Conservation (phyloP, 2,113 vertebrate species). For the Anguilla rostrata region DNA sequence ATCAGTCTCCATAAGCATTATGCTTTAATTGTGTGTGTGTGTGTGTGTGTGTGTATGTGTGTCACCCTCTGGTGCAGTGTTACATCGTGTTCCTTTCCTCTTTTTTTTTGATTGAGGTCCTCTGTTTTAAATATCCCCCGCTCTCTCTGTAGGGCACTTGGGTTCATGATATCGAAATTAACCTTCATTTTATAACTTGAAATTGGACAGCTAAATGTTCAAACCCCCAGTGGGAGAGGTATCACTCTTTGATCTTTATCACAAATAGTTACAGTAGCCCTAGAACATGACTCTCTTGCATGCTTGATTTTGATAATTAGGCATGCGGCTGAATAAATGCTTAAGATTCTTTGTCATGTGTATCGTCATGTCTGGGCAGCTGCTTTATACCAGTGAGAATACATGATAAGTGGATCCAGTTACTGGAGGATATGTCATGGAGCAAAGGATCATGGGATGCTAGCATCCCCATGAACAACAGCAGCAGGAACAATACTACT, state of each 20-base stretch:
- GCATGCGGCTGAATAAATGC: neutral
- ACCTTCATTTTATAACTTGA: neutral
- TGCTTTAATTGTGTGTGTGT: no score
- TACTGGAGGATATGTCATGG: neutral
- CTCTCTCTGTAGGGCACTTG: neutral
- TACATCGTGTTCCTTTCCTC: no score
- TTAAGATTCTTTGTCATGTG: neutral
- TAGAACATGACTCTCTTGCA: neutral
- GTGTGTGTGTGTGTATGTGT: no score
- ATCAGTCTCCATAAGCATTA: no score
- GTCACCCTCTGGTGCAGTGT: no score
- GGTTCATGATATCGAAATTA: neutral
- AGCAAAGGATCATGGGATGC: neutral
- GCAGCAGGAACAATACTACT: neutral
- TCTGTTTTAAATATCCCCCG: neutral
- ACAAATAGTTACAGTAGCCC: neutral
- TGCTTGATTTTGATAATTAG: neutral
- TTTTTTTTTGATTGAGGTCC: neutral
- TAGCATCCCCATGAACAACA: neutral
- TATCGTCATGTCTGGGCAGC: neutral
- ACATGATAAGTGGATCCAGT: neutral
- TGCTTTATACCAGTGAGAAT: neutral
- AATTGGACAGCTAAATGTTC: neutral
- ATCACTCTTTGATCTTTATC: neutral
- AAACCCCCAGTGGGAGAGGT: neutral